Conservation (phyloP, 2,888 invertebrate species). For the Celastrina argiolus region DNA sequence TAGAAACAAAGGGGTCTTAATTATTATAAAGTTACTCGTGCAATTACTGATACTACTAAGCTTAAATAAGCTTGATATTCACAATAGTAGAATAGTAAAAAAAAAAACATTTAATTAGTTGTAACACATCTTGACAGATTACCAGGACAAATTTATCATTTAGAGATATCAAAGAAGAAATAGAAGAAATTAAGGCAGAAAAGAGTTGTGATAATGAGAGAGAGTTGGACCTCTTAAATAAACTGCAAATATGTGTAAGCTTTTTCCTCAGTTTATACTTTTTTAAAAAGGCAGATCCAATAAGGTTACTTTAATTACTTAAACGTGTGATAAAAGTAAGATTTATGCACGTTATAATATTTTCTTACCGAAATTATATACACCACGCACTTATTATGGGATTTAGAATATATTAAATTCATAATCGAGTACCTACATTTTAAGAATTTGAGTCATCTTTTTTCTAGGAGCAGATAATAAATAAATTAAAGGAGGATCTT, state of each 20-base stretch:
- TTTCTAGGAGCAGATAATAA: slow-evolving; percentile 54
- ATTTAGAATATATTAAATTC: slow-evolving; percentile 7
- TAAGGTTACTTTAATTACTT: too few species aligned
- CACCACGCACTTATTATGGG: too few species aligned
- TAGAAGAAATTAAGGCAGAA: slow-evolving; percentile 54
- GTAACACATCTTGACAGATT: background rate
- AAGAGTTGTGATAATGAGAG: slow-evolving; percentile 47
- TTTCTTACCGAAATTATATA: too few species aligned
- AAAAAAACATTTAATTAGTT: background rate
- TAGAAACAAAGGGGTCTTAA: too few species aligned
- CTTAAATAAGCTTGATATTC: too few species aligned
- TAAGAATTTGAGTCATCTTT: background rate
- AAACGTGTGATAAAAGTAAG: too few species aligned
- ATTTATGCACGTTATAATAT: too few species aligned
- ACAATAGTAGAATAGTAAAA: too few species aligned
- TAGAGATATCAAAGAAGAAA: slow-evolving; percentile 46
- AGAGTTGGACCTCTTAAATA: slow-evolving; percentile 50
- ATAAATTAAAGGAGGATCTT: slow-evolving; percentile 49
- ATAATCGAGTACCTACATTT: background rate
- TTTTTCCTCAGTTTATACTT: background rate
- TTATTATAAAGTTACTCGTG: too few species aligned
- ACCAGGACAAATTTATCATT: slow-evolving; percentile 25
- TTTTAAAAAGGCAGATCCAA: background rate
- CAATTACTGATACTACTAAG: background rate
- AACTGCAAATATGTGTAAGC: slow-evolving; percentile 54